Evolutionary conservation across 2,113 vertebrate species (phyloP).

Genomic region (Misgurnus anguillicaudatus): DNA sequence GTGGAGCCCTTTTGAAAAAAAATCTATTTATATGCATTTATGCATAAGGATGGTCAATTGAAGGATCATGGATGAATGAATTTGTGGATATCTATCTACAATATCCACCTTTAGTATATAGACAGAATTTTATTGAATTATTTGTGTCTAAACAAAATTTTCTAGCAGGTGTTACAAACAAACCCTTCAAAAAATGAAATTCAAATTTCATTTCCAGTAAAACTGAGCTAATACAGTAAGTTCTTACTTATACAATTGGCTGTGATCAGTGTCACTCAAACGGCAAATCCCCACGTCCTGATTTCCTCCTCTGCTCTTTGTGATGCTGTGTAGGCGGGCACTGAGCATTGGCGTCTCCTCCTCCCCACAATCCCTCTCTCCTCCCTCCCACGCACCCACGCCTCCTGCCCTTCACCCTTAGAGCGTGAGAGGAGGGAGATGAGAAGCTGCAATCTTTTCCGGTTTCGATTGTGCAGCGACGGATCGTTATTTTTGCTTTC

Average conservation of each 20-base stretch:
- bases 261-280: constrained; percentile 18
- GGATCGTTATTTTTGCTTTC: background rate
- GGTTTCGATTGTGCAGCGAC: background rate
- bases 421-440: constrained; percentile 33
- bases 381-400: constrained; percentile 32
- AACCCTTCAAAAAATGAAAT: too few species aligned
- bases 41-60: too few species aligned
- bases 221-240: background rate
- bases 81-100: too few species aligned
- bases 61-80: too few species aligned
- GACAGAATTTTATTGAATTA: too few species aligned
- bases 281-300: constrained; percentile 4
- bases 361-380: constrained; percentile 23
- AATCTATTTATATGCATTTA: too few species aligned
- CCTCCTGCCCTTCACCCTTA: constrained; percentile 54
- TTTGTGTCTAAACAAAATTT: too few species aligned
- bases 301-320: background rate
- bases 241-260: constrained; percentile 14
- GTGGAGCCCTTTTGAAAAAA: too few species aligned
- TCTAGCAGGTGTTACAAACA: too few species aligned
- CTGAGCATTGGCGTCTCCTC: constrained; percentile 10
- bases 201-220: too few species aligned
- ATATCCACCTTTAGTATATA: too few species aligned
- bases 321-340: constrained; percentile 41
- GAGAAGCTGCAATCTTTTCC: constrained; percentile 38